Evolutionary conservation across 2,797 vertebrate genomes (phyloP).

Genomic region (Coilia nasus): DNA sequence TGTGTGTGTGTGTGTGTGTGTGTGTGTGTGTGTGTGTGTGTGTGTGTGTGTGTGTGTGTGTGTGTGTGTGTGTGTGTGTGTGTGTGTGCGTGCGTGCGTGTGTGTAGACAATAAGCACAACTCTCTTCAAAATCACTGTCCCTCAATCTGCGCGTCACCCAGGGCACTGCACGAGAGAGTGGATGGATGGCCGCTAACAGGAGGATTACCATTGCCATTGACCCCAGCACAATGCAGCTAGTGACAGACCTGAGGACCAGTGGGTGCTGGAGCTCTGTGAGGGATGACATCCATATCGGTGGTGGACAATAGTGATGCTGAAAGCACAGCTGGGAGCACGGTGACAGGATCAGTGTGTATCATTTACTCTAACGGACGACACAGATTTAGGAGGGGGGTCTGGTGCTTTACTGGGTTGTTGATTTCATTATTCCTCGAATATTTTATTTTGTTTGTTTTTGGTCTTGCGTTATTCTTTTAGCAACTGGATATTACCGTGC

Average conservation of each 20-base stretch:
- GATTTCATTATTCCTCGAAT: background rate
- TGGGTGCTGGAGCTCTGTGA: background rate
- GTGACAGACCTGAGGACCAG: background rate
- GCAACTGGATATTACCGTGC: too few relatives aligned
- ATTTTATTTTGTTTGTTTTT: background rate
- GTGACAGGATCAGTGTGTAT: background rate
- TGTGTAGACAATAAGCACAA: background rate
- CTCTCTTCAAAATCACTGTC: background rate
- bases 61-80: too few relatives aligned
- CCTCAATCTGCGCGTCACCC: background rate
- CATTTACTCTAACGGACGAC: background rate
- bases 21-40: too few relatives aligned
- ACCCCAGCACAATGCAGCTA: background rate
- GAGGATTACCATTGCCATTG: background rate
- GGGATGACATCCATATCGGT: background rate
- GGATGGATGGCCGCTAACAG: background rate
- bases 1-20: too few relatives aligned
- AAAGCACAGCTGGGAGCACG: background rate
- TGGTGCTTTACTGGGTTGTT: background rate
- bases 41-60: too few relatives aligned
- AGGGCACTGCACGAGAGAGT: background rate
- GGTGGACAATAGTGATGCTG: background rate
- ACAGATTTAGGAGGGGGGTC: background rate
- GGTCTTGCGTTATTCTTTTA: too few relatives aligned
- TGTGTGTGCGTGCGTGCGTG: too few relatives aligned